Base-by-base conservation (phyloP, 64 coral and sea anemone genomes). In the Pocillopora verrucosa region DNA sequence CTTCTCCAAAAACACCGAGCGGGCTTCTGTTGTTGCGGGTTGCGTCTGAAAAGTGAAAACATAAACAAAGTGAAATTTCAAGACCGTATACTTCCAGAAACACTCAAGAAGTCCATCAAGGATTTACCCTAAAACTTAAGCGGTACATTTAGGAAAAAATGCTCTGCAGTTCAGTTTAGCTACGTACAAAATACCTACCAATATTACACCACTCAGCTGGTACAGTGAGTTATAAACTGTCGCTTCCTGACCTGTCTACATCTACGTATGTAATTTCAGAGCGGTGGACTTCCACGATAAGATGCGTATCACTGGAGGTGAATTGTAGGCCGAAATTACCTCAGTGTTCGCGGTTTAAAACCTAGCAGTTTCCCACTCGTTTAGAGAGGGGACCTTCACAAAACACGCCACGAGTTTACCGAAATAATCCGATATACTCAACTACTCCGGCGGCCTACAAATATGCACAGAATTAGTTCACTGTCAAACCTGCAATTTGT, bases 1-100 rank as follows among this genome's bases (percentile, higher is more conserved):
- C 86, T 95, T 99, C 69, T 99, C 84, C 14, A 95, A 84, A 19
- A 88, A 94, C 12, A 87, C 60, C 62, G 94, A 86, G 12, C 93
- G 90, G 63, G 91, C 74, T 60, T 93, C 72, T 16, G 72, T 34
- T 59, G 37, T 57, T 87, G 91, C 12, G 78, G 86, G 37, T 59
- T 88, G 70, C 92, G 75, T 45, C 75, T 72, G 80, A 82, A 88
- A 80, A 35, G 56, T 57, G 89, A 16, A 74, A 80, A 87, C 11
- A 72, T 61, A 82, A 19, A 65, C 35, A 89, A 95, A n/a, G 68
- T 87, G 86, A 11, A 88, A 64, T 78, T n/a, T 51, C 41, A 64
- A 60, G 35, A 87, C 56, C 58, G 86, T 59, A 36, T 59, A 65
- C 58, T 80, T 72, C 15, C 37, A 63, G 59, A 79, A 77, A 56